Evolutionary conservation across 1,140 invertebrate genomes (phyloP).

Genomic region (Wiebesia pumilae): DNA sequence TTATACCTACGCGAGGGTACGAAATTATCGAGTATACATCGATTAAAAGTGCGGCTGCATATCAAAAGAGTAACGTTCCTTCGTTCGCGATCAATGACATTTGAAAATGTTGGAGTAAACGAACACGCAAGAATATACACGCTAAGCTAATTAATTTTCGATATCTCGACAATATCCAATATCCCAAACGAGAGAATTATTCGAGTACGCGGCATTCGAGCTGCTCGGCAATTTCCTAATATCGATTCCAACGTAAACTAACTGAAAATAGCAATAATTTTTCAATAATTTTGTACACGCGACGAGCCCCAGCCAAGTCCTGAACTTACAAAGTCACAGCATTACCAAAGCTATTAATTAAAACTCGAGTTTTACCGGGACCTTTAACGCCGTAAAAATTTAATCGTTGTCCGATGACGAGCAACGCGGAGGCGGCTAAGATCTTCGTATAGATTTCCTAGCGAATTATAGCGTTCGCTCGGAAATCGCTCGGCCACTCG

Average conservation of each 20-base stretch:
- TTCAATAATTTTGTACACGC: background rate
- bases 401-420: background rate
- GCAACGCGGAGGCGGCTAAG: too few species aligned
- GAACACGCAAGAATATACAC: background rate
- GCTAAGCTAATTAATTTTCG: slow-evolving; percentile 28
- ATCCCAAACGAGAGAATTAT: background rate
- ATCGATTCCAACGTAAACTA: background rate
- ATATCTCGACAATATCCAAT: slow-evolving; percentile 13
- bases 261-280: background rate
- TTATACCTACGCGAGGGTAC: background rate
- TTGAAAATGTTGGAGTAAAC: background rate
- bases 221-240: background rate
- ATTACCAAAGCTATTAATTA: background rate
- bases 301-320: background rate
- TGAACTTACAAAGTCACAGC: background rate
- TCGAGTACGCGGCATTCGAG: background rate
- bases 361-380: background rate
- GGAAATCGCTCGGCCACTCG: background rate
- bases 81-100: background rate
- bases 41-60: background rate
- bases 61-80: background rate
- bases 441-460: too few species aligned
- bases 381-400: background rate
- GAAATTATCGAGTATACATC: background rate
- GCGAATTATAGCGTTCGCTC: too few species aligned